These are phyloP conservation scores for Ophion obscuratus DNA, from an alignment of 2,888 invertebrate species.

Conservation along the genomic window DNA sequence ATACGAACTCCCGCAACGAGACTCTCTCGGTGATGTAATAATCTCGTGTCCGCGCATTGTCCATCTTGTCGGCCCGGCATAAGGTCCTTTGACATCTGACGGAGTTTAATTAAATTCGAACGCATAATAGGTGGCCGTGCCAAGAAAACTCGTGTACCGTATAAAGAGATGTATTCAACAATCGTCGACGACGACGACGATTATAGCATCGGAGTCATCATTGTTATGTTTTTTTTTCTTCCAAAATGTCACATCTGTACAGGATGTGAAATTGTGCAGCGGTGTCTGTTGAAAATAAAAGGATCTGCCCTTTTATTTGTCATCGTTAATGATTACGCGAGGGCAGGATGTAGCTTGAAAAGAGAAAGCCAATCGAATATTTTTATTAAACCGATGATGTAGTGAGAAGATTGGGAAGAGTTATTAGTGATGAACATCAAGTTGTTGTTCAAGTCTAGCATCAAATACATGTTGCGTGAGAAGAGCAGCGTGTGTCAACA, in stretches of 20 bases:
- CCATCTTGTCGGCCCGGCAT: slow-evolving; percentile 80
- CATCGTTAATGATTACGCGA: not conserved
- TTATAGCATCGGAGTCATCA: slow-evolving; percentile 22
- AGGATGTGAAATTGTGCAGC: slow-evolving; percentile 9
- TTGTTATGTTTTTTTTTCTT: slow-evolving; percentile 27
- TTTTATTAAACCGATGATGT: too few species aligned
- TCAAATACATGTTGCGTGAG: too few species aligned
- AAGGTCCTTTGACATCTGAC: slow-evolving; percentile 82
- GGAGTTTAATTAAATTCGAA: slow-evolving; percentile 83
- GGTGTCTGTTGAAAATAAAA: not conserved
- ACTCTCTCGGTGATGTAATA: slow-evolving; percentile 80
- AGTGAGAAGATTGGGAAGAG: too few species aligned
- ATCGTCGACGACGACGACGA: slow-evolving; percentile 38
- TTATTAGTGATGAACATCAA: too few species aligned
- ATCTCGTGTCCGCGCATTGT: slow-evolving; percentile 83
- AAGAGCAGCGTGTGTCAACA: too few species aligned
- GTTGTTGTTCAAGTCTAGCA: too few species aligned
- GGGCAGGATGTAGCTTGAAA: not conserved
- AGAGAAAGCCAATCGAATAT: not conserved
- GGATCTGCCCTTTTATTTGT: not conserved
- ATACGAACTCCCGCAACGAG: slow-evolving; percentile 58
- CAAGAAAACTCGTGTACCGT: slow-evolving; percentile 55
- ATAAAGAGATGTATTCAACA: slow-evolving; percentile 12
- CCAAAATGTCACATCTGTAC: not conserved
- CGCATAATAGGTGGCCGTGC: slow-evolving; percentile 72